Evolutionary conservation across 2,113 vertebrate species (phyloP).

Genomic region (Corythoichthys intestinalis): DNA sequence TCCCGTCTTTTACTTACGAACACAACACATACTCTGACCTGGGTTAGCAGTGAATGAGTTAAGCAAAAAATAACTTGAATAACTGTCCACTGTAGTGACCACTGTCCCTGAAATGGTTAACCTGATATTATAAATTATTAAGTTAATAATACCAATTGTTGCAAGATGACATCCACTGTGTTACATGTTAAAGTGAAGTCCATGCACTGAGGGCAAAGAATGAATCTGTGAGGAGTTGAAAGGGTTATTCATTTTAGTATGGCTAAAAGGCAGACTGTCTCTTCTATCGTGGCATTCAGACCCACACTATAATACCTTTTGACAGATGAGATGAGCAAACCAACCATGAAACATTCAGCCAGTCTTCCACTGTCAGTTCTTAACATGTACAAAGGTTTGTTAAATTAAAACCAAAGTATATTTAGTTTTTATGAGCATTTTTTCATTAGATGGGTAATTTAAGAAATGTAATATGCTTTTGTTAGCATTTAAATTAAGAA

Average conservation of each 20-base stretch:
- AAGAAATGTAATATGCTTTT: not conserved
- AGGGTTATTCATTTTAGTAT: constrained; percentile 16
- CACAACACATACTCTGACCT: too few relatives aligned
- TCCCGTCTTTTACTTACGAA: too few relatives aligned
- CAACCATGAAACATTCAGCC: constrained; percentile 1
- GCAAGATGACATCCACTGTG: not conserved
- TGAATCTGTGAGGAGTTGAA: constrained; percentile 33
- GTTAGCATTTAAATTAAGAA: not conserved
- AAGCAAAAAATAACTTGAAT: too few relatives aligned
- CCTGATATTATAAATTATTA: not conserved
- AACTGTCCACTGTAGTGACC: too few relatives aligned
- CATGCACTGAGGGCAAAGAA: constrained; percentile 11
- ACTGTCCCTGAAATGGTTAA: not conserved
- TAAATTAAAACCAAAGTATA: not conserved
- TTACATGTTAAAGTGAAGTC: constrained; percentile 8
- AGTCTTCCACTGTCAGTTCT: not conserved
- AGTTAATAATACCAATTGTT: not conserved
- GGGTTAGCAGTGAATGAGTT: too few relatives aligned
- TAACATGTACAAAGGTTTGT: not conserved
- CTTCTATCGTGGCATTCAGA: not conserved
- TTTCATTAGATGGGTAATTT: not conserved
- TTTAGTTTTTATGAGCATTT: not conserved
- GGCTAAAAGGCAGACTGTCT: constrained; percentile 14
- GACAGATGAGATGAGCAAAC: constrained; percentile 10
- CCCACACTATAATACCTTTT: constrained; percentile 12